Evolutionary conservation across 1,140 invertebrate genomes (phyloP), one percentile per base, ranked within the genome.

Genomic region (Tetramorium alpestre): DNA sequence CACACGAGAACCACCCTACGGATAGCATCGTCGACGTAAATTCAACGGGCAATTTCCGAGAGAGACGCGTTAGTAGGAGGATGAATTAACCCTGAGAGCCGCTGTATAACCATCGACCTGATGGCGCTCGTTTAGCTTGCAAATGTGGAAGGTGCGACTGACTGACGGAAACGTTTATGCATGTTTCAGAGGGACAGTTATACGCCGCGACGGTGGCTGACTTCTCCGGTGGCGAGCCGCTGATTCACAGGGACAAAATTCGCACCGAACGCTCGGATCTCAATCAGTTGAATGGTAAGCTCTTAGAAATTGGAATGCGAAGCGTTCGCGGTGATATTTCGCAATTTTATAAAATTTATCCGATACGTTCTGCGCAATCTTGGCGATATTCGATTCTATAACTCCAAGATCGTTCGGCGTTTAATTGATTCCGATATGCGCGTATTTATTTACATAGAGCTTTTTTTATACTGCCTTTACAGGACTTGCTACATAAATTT

Each of bases 181-280:
- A 80, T 91, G 90, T 94, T 96, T 81, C 95, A 98, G 98, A 98
- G 94, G 98, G 97, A 28, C 97, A 98, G 92, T 95, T 99, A 85
- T 99, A 99, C 95, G 97, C 98, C 33, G 99, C 98, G 25, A 99
- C 99, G n/a, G 98, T 99, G 49, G 98, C 98, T 1, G 98, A 99
- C 95, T 99, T 99, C 94, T 98, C 98, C 11, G 98, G 98, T 60
- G 97, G 98, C 13, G 98, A 99, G 96, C 98, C 98, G 0, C 96
- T 99, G 11, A 99, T 99, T 93, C 98, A 99, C 95, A 96, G 98
- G 88, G 96, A 97, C 90, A 97, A 97, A 88, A 97, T 99, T 89
- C 96, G 98, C 90, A 99, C 99, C 11, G 98, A 98, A 94, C 96
- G 97, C 87, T 97, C 97, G 89, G 97, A 98, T 96, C 96, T 97